Evolutionary conservation across 2,888 invertebrate species (phyloP), one percentile per base, ranked within the genome.

Genomic region (Leucophenga maculata): DNA sequence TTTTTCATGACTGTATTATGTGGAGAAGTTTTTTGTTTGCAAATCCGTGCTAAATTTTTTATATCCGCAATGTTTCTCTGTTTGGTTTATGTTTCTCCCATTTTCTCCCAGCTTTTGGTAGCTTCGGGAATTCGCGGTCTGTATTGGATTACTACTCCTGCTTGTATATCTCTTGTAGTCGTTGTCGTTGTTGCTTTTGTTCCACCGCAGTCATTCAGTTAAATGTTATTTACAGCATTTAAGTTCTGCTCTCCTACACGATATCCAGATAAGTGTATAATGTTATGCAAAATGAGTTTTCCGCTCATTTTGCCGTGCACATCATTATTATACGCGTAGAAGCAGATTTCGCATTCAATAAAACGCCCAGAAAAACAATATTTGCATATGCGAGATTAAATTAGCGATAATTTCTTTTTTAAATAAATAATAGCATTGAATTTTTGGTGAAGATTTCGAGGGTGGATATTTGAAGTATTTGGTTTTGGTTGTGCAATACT

Each of bases 331-430:
- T 16, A 8, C 31, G n/a, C 26, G 32, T n/a, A n/a, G n/a, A n/a
- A n/a, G n/a, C 26, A 31, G n/a, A 59, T 18, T 59, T 59, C 18
- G 14, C 32, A 59, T 59, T 59, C 22, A 59, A 55, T 31, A 16
- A 31, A 59, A 59, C n/a, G 59, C 6, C 31, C 13, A 22, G 22
- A 55, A 22, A 55, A 55, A 55, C 22, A 55, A 55, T 20, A 26
- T 55, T 55, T 22, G 14, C 20, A 55, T 55, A 22, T 20, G 20
- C 22, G 69, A 69, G 83, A 83, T 84, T 83, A 80, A 83, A 83
- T 78, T 78, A 77, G 75, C 72, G 85, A 86, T 85, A 82, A 86
- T 85, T 82, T 80, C 77, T 76, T 74, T 75, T 80, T 78, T 85
- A 74, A 85, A 84, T 85, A 85, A 85, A 77, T 76, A 76, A 79